phyloP scores from a whole-genome alignment of 2,113 vertebrate species.

The Rattus rattus region DNA sequence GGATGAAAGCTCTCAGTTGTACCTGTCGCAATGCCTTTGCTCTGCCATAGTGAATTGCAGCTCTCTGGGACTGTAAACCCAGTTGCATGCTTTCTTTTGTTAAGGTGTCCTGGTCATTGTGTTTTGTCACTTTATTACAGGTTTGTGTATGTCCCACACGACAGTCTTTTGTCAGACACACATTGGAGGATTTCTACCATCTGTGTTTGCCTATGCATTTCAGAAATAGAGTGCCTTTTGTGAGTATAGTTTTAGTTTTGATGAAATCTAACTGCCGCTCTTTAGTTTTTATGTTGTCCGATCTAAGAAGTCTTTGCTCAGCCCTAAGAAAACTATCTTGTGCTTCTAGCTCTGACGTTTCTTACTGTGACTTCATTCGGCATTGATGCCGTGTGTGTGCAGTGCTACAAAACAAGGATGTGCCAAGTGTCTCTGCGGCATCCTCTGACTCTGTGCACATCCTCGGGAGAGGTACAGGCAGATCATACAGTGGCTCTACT shows the following conservation, averaged over 20 bases:
- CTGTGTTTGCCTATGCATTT: not conserved
- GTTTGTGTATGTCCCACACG: not conserved
- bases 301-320: not conserved
- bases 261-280: not conserved
- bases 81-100: not conserved
- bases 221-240: not conserved
- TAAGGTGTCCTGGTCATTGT: not conserved
- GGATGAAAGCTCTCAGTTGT: not conserved
- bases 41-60: not conserved
- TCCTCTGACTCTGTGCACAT: not conserved
- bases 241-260: not conserved
- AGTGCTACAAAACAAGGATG: not conserved
- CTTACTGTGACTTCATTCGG: not conserved
- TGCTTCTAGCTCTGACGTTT: not conserved
- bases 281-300: not conserved
- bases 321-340: not conserved
- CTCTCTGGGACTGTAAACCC: not conserved
- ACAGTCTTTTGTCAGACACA: not conserved
- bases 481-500: too few relatives aligned
- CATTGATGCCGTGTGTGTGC: too few relatives aligned
- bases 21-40: not conserved
- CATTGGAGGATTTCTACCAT: not conserved
- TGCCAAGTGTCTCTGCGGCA: not conserved
- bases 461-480: not conserved
- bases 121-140: not conserved